Evolutionary conservation across 2,888 invertebrate genomes (phyloP), one percentile per base, ranked within the genome.

Genomic region (Busseola fusca): DNA sequence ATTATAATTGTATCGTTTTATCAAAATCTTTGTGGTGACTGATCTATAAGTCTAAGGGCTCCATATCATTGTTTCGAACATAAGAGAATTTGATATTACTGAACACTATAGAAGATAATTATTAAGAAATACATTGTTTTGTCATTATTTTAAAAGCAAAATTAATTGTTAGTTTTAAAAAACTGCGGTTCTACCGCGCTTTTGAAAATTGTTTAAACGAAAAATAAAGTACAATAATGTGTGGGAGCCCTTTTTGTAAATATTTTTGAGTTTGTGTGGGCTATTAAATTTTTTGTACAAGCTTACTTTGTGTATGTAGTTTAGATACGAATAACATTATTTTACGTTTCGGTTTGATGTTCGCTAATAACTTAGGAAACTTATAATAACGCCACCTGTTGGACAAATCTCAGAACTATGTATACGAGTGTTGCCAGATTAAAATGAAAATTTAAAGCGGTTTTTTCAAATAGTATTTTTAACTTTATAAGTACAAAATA

Each of bases 181-280:
- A 60, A 56, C 37, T 50, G 3, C 3, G 70, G 30, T 54, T 64
- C 52, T 57, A 30, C 57, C 54, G 50, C 37, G 54, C 27, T 40
- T 27, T 14, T 50, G 52, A n/a, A 52, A 58, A 21, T 25, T 40
- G 4, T 58, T n/a, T 18, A 1, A 7, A 25, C 3, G 27, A 14
- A 27, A 42, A 25, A 40, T 57, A 67, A 57, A 74, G 66, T 64
- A 67, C 66, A 79, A 76, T 72, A 68, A 58, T 69, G 65, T 65
- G 42, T 66, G 71, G 72, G 76, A 80, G 82, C 70, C 77, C 74
- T 70, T 30, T 50, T 74, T 83, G 84, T 87, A 85, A 78, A 85
- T 87, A 86, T 58, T 78, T 84, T 85, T 83, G 72, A 84, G 80
- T 86, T 89, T 75, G 89, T 87, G 88, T 88, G 88, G 71, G 77